A percentile compares a stretch with the other conserved stretches of the same genome.
Conservation (phyloP, 2,888 invertebrate species). For the Phanerotoma sp. region DNA sequence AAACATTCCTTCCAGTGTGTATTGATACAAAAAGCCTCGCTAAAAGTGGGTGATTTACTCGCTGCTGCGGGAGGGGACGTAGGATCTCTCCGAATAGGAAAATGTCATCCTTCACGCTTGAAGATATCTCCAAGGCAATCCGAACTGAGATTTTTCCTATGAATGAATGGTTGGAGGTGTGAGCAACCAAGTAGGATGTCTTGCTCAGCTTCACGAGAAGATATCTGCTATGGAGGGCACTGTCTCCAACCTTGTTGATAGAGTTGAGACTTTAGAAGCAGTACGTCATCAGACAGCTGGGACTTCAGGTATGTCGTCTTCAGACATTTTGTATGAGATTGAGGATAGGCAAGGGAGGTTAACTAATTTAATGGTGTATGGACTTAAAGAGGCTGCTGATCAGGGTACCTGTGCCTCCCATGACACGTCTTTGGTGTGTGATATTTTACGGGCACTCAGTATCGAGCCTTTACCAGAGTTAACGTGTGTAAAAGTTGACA, state of each 20-base stretch:
- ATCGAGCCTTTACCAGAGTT: neutral
- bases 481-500: neutral
- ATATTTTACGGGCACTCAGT: neutral
- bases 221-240: neutral
- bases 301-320: neutral
- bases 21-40: neutral
- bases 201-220: neutral
- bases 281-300: neutral
- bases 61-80: neutral
- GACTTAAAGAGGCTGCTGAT: neutral
- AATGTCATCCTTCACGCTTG: neutral
- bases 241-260: neutral
- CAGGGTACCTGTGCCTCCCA: too few relatives aligned
- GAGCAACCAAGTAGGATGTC: neutral
- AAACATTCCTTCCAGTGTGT: too few relatives aligned
- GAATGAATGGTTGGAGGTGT: neutral
- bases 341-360: neutral
- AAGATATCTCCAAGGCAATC: neutral
- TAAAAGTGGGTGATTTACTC: neutral
- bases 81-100: neutral
- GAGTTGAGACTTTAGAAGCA: neutral
- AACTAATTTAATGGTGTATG: neutral
- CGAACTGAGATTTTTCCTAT: neutral
- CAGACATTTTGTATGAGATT: neutral
- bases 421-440: too few relatives aligned